A percentile compares a stretch with the other conserved stretches of the same genome.
These are phyloP conservation scores for Paraplagusia blochii DNA, from an alignment of 2,113 vertebrate species.

Conservation along the genomic window DNA sequence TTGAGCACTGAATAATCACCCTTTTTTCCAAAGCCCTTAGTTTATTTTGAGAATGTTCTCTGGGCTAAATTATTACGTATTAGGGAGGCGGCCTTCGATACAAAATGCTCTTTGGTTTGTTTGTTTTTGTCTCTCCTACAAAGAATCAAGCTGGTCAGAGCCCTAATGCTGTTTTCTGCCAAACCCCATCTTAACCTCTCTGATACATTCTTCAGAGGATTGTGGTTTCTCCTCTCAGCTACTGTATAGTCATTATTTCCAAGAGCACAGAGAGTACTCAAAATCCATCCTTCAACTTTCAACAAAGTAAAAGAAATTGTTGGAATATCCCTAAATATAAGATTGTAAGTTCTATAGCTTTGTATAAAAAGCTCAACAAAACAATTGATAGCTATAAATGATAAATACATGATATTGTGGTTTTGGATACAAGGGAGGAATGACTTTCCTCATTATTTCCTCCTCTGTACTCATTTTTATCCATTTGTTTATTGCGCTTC, in stretches of 20 bases:
- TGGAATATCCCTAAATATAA: background rate
- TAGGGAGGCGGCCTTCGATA: constrained; percentile 13
- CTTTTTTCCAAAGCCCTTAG: constrained; percentile 9
- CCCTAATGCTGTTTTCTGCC: constrained; percentile 22
- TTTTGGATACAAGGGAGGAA: background rate
- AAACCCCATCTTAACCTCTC: constrained; percentile 33
- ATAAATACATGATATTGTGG: background rate
- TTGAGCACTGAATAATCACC: constrained; percentile 15
- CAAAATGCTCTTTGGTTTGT: constrained; percentile 18
- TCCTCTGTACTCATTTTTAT: constrained; percentile 9
- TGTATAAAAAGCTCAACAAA: background rate
- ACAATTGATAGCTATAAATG: background rate
- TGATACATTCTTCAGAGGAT: constrained; percentile 18
- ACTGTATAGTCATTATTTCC: constrained; percentile 23
- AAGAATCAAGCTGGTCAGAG: constrained; percentile 23
- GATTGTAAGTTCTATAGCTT: background rate
- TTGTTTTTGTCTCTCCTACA: constrained; percentile 20
- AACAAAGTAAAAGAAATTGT: background rate
- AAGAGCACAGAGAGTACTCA: too few relatives aligned
- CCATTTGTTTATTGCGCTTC: constrained; percentile 1
- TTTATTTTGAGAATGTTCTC: too few relatives aligned
- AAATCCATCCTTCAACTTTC: background rate
- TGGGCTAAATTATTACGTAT: constrained; percentile 6
- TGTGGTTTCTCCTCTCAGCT: constrained; percentile 23
- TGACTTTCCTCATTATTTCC: background rate